A percentile compares a stretch with the other conserved stretches of the same genome.
These are phyloP conservation scores for Onychomys leucogaster DNA, from an alignment of 2,797 vertebrate species.

Conservation along the genomic window DNA sequence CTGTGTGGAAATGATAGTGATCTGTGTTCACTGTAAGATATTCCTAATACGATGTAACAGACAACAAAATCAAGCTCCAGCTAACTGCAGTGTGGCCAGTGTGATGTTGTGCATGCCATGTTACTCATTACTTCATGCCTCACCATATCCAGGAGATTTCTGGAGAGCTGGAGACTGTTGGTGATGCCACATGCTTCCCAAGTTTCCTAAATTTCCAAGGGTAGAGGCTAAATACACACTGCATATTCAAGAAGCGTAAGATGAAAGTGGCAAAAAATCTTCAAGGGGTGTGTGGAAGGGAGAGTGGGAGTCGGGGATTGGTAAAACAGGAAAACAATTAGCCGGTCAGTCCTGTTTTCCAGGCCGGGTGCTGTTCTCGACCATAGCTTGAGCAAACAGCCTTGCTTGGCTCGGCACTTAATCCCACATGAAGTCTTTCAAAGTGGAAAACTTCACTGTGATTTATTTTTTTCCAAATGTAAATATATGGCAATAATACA, in stretches of 20 bases:
- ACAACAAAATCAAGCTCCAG: not conserved
- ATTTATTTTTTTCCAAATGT: conserved; percentile 83
- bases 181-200: not conserved
- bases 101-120: not conserved
- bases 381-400: conserved; percentile 37
- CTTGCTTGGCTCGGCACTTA: conserved; percentile 38
- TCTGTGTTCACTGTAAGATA: not conserved
- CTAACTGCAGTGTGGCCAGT: fast-evolving
- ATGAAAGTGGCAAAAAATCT: not conserved
- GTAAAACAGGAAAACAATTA: not conserved
- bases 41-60: not conserved
- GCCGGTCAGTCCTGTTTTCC: not conserved
- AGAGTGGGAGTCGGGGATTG: not conserved
- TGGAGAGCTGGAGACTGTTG: not conserved
- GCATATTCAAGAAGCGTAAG: not conserved
- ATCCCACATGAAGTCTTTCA: conserved; percentile 72
- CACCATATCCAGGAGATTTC: not conserved
- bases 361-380: not conserved
- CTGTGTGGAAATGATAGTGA: not conserved
- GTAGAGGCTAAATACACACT: not conserved
- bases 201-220: not conserved
- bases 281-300: not conserved
- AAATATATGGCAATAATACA: conserved; percentile 82
- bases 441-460: conserved; percentile 76
- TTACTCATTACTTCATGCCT: not conserved